phyloP scores from a whole-genome alignment of 2,888 invertebrate genomes.

The Hirtodrosophila cameraria region DNA sequence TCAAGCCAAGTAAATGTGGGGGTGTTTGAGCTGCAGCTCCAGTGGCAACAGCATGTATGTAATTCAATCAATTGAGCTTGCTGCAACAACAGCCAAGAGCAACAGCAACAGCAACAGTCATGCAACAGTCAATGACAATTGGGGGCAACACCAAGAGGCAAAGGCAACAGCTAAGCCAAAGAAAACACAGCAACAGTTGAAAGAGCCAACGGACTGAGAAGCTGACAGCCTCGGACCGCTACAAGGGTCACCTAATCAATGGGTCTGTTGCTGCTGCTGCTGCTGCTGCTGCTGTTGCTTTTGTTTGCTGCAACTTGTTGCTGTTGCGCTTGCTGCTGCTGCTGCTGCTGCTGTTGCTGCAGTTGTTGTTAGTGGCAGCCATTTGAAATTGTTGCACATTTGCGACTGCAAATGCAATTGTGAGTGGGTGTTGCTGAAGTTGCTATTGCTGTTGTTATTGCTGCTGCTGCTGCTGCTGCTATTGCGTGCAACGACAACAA shows the following conservation, averaged over 20 bases:
- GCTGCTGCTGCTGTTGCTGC: slow-evolving; percentile 19
- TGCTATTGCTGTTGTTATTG: slow-evolving; percentile 26
- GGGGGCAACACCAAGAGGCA: slow-evolving; percentile 47
- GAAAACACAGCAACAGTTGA: slow-evolving; percentile 23
- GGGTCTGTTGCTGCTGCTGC: slow-evolving; percentile 46
- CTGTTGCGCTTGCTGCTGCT: no score
- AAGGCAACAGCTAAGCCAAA: slow-evolving; percentile 31
- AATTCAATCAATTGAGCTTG: slow-evolving; percentile 71
- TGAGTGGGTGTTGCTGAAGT: slow-evolving; percentile 51
- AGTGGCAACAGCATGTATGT: slow-evolving; percentile 59
- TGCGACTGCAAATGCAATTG: slow-evolving; percentile 37
- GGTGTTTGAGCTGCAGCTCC: slow-evolving; percentile 38
- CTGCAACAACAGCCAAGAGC: slow-evolving; percentile 37
- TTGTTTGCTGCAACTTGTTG: slow-evolving; percentile 67
- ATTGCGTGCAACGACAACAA: slow-evolving; percentile 56
- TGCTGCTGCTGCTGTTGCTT: slow-evolving; percentile 37
- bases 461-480: slow-evolving; percentile 44
- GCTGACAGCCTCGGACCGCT: slow-evolving; percentile 65
- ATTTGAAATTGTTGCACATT: slow-evolving; percentile 72
- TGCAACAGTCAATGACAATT: slow-evolving; percentile 70
- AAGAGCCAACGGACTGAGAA: slow-evolving; percentile 20
- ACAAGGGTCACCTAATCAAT: slow-evolving; percentile 78
- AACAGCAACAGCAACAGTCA: slow-evolving; percentile 37
- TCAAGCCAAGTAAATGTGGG: slow-evolving; percentile 61
- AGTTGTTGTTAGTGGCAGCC: slow-evolving; percentile 60